A percentile compares a stretch with the other conserved stretches of the same genome.
These are phyloP conservation scores for Oreochromis aureus DNA, from an alignment of 2,113 vertebrate species.

Conservation along the genomic window DNA sequence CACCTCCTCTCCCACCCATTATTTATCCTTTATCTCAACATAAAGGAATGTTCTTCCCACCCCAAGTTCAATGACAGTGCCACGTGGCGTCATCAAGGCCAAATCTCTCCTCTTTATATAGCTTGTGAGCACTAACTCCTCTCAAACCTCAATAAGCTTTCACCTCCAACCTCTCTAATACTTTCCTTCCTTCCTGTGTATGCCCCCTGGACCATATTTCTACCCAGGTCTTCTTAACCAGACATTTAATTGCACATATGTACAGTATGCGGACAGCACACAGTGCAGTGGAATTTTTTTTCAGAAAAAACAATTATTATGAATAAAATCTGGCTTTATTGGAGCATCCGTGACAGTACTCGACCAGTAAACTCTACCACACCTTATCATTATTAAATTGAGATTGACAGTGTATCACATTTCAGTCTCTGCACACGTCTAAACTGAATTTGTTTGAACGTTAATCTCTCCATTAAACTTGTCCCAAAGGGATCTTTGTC, in stretches of 20 bases:
- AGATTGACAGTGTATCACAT: not conserved
- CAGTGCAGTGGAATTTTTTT: not conserved
- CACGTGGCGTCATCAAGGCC: not conserved
- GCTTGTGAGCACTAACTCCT: not conserved
- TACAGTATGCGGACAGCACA: not conserved
- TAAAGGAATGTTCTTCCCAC: not conserved
- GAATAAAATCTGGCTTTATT: not conserved
- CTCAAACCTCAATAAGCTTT: slow-evolving; percentile 2
- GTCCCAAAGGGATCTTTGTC: not conserved
- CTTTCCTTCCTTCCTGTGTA: not conserved
- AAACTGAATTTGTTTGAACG: not conserved
- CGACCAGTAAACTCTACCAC: not conserved
- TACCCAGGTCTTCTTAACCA: not conserved
- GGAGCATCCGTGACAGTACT: not conserved
- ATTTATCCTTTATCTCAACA: not conserved
- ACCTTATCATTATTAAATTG: not conserved
- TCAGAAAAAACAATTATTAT: not conserved
- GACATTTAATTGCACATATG: not conserved
- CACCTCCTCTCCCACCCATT: not conserved
- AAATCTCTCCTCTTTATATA: not conserved
- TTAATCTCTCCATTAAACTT: not conserved
- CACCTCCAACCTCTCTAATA: slow-evolving; percentile 12
- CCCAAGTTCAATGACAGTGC: not conserved
- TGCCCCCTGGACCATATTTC: not conserved
- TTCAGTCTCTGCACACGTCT: not conserved